phyloP scores from a whole-genome alignment of 1,140 invertebrate species.

The Eupeodes corollae region DNA sequence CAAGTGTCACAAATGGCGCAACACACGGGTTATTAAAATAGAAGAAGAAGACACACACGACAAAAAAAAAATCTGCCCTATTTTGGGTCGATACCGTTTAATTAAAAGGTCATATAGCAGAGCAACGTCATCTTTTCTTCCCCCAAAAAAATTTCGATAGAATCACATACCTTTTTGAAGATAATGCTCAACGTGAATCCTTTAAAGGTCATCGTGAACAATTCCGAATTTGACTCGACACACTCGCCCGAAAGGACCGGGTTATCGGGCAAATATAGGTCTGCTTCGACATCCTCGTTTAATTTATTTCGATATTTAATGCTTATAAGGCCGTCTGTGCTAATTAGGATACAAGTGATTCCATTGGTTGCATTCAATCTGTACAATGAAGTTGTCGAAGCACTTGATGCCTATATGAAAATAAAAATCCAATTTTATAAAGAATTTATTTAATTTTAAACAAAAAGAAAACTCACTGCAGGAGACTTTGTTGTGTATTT shows the following conservation, averaged over 20 bases:
- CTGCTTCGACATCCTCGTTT: constrained; percentile 51
- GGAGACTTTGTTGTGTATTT: constrained; percentile 45
- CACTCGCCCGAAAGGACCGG: constrained; percentile 53
- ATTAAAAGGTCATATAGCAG: constrained; percentile 4
- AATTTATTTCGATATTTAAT: constrained; percentile 54
- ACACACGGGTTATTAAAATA: background rate
- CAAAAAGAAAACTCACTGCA: constrained; percentile 32
- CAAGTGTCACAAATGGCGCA: no score
- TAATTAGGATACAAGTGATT: constrained; percentile 49
- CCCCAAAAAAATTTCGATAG: constrained; percentile 2
- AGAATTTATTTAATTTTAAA: background rate
- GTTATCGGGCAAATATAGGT: constrained; percentile 52
- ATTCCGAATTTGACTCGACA: constrained; percentile 53
- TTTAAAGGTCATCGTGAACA: constrained; percentile 56
- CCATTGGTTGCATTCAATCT: constrained; percentile 49
- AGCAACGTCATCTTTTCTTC: background rate
- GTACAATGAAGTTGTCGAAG: constrained; percentile 45
- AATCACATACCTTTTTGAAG: constrained; percentile 47
- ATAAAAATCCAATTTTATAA: constrained; percentile 9
- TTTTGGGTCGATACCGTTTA: background rate
- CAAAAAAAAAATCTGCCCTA: background rate
- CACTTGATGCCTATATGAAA: constrained; percentile 26
- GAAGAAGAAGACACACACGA: no score
- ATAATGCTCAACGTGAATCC: constrained; percentile 55
- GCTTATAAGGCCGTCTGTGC: constrained; percentile 52